A percentile compares a stretch with the other conserved stretches of the same genome.
These are phyloP conservation scores for Falco rusticolus DNA, from an alignment of 2,797 vertebrate species.

Conservation along the genomic window DNA sequence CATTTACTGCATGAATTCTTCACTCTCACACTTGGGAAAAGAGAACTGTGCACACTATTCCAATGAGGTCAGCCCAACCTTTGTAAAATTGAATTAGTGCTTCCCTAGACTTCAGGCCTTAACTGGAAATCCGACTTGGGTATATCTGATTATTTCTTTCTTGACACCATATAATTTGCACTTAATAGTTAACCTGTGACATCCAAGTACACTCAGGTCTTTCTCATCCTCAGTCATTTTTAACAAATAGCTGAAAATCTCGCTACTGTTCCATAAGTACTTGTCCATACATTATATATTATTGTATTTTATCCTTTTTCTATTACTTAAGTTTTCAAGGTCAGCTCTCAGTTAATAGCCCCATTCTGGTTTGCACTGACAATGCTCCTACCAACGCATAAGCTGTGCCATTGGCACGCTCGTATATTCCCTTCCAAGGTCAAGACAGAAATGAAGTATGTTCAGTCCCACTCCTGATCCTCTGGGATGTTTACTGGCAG, in stretches of 20 bases:
- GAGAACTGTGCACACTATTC: background rate
- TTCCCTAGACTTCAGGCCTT: background rate
- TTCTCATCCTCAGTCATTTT: background rate
- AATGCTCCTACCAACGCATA: background rate
- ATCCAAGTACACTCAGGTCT: background rate
- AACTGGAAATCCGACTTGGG: background rate
- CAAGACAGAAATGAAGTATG: constrained; percentile 20
- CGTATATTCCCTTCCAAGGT: constrained; percentile 4
- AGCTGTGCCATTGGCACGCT: background rate
- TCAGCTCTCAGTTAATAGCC: background rate
- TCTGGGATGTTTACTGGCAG: background rate
- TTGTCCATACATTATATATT: background rate
- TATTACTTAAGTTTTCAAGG: constrained; percentile 8
- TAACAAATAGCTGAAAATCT: background rate
- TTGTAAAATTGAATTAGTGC: background rate
- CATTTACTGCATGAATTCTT: background rate
- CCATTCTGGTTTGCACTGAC: background rate
- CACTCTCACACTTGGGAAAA: background rate
- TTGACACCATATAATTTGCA: background rate
- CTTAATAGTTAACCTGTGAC: background rate
- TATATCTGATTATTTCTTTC: background rate
- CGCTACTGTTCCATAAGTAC: accelerated
- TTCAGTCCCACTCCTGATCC: background rate
- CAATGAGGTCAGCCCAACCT: constrained; percentile 7
- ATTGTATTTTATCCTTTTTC: background rate